Evolutionary conservation across 2,113 vertebrate species (phyloP).

Genomic region (Cichladusa arquata): DNA sequence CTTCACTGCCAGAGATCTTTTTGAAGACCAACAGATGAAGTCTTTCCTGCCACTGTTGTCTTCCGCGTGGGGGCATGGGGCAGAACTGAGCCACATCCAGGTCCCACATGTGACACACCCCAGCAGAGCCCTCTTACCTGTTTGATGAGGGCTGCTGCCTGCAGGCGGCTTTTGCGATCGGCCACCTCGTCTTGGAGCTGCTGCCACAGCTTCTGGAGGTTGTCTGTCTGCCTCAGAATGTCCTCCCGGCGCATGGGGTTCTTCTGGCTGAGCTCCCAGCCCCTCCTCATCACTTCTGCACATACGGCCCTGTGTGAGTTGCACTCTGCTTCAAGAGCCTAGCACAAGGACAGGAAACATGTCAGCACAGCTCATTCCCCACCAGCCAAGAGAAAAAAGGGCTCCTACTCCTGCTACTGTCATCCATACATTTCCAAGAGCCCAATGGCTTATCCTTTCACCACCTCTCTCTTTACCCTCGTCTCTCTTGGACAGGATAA

Average conservation of each 20-base stretch:
- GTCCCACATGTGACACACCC: accelerated
- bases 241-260: background rate
- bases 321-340: slow-evolving; percentile 83
- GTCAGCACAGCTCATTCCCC: background rate
- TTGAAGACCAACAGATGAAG: background rate
- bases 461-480: background rate
- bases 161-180: slow-evolving; percentile 66
- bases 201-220: slow-evolving; percentile 79
- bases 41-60: background rate
- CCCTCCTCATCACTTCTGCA: slow-evolving; percentile 71
- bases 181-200: slow-evolving; percentile 71
- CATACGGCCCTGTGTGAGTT: slow-evolving; percentile 77
- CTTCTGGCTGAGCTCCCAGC: slow-evolving; percentile 74
- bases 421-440: background rate
- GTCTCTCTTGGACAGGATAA: background rate
- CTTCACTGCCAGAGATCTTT: background rate
- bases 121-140: slow-evolving; percentile 70
- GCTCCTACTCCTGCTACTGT: background rate
- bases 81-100: background rate
- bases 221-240: slow-evolving; percentile 74
- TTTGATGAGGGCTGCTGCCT: slow-evolving; percentile 77
- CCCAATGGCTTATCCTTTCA: background rate
- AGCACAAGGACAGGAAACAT: background rate
- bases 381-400: background rate
- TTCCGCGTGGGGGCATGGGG: accelerated